Percentiles rank a stretch among this genome's conserved stretches.
Evolutionary conservation across 2,888 invertebrate genomes (phyloP).

Genomic region (Tortrix viridana): DNA sequence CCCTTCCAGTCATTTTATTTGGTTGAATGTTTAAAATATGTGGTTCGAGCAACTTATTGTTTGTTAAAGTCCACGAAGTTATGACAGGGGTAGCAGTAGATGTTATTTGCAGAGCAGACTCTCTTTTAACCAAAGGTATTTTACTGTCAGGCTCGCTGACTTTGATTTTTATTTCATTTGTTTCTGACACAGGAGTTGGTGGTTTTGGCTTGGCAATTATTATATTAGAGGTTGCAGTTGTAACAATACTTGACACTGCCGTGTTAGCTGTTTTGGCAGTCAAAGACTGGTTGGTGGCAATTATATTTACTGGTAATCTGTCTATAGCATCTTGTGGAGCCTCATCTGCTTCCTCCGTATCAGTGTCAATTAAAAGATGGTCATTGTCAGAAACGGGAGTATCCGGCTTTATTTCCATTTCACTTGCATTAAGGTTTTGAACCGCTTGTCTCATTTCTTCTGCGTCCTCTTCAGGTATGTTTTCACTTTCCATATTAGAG

Average conservation of each 20-base stretch:
- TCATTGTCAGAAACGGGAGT: constrained; percentile 94
- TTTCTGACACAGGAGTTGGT: constrained; percentile 58
- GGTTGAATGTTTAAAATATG: constrained; percentile 66
- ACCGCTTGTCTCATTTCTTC: constrained; percentile 94
- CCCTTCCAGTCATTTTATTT: constrained; percentile 55
- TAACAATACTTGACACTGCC: constrained; percentile 64
- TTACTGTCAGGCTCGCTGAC: constrained; percentile 61
- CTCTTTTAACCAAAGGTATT: constrained; percentile 65
- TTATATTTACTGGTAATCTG: constrained; percentile 69
- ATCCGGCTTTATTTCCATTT: constrained; percentile 90
- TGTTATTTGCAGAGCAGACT: constrained; percentile 63
- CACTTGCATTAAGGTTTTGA: constrained; percentile 89
- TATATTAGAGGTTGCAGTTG: constrained; percentile 69
- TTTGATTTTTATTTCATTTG: constrained; percentile 58
- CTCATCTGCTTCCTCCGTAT: constrained; percentile 91
- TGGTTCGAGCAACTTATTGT: constrained; percentile 74
- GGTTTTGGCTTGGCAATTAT: constrained; percentile 77
- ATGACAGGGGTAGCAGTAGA: constrained; percentile 81
- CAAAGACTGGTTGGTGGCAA: constrained; percentile 61
- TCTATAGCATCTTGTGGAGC: constrained; percentile 72
- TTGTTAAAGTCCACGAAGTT: constrained; percentile 82
- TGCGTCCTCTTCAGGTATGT: constrained; percentile 88
- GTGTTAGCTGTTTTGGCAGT: constrained; percentile 54
- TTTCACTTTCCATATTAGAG: constrained; percentile 74
- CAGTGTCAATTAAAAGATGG: constrained; percentile 93